Conservation (phyloP, 2,888 invertebrate genomes). For the Ctena decussata region DNA sequence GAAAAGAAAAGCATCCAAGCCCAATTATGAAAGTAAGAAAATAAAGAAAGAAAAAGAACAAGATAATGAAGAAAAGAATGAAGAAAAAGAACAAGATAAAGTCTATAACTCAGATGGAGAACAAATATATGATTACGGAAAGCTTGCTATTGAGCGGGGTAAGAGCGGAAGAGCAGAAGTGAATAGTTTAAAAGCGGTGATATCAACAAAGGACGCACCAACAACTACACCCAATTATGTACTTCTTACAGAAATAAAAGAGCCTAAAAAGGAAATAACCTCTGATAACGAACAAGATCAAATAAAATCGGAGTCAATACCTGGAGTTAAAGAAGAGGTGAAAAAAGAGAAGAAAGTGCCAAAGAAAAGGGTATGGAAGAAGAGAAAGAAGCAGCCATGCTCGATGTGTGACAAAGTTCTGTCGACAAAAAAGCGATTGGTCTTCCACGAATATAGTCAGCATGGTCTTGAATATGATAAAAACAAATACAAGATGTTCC, state of each 20-base stretch:
- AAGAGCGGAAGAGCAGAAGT: background rate
- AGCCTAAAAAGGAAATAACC: background rate
- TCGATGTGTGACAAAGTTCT: constrained; percentile 48
- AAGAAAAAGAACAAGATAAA: background rate
- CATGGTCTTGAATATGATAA: constrained; percentile 58
- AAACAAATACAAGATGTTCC: constrained; percentile 44
- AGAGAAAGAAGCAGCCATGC: constrained; percentile 40
- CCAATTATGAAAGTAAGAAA: background rate
- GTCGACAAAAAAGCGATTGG: constrained; percentile 51
- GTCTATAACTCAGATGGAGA: background rate
- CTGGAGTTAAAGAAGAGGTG: background rate
- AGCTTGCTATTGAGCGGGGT: background rate
- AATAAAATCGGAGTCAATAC: background rate
- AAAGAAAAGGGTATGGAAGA: background rate
- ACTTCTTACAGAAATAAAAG: background rate
- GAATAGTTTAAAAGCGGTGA: background rate
- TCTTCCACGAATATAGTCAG: constrained; percentile 60
- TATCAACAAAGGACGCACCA: background rate
- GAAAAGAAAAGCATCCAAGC: background rate
- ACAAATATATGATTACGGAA: background rate
- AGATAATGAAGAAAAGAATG: background rate
- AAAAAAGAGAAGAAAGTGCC: background rate
- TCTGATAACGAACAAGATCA: background rate
- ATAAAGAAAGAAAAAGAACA: background rate
- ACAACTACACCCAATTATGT: background rate